Evolutionary conservation across 2,113 vertebrate species (phyloP).

Genomic region (Struthidea cinerea): DNA sequence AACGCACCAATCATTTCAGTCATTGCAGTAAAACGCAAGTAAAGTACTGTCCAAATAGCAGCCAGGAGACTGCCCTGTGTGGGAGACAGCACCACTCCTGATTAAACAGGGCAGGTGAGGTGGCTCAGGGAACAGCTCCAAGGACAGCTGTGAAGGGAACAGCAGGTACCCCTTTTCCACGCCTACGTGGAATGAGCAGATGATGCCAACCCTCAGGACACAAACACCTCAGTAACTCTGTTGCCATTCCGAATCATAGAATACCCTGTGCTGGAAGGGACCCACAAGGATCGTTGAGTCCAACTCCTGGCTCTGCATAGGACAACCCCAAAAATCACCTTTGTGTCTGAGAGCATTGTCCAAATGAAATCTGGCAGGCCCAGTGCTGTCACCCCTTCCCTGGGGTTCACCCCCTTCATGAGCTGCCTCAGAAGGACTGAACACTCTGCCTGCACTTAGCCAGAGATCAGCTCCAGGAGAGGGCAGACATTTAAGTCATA

Average conservation of each 20-base stretch:
- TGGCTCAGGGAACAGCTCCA: background rate
- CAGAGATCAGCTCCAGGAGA: background rate
- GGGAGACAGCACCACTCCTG: background rate
- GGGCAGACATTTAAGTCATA: background rate
- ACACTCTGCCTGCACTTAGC: background rate
- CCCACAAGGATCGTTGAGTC: fast-evolving
- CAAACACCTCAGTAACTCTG: background rate
- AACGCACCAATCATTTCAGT: background rate
- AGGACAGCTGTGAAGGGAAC: background rate
- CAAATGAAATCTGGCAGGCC: background rate
- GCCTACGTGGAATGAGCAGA: background rate
- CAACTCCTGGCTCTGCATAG: background rate
- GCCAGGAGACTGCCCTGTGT: background rate
- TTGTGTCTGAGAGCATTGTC: background rate
- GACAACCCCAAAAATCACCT: background rate
- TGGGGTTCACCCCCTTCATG: background rate
- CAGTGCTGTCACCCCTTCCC: background rate
- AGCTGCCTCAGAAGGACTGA: background rate
- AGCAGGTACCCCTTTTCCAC: background rate
- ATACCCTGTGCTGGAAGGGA: background rate
- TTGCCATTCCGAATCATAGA: background rate
- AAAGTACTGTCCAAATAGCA: background rate
- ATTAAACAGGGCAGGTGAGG: background rate
- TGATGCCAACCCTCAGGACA: background rate
- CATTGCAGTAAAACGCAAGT: background rate